Base-by-base conservation (phyloP, 2,888 invertebrate genomes). In the Epinotia demarniana region DNA sequence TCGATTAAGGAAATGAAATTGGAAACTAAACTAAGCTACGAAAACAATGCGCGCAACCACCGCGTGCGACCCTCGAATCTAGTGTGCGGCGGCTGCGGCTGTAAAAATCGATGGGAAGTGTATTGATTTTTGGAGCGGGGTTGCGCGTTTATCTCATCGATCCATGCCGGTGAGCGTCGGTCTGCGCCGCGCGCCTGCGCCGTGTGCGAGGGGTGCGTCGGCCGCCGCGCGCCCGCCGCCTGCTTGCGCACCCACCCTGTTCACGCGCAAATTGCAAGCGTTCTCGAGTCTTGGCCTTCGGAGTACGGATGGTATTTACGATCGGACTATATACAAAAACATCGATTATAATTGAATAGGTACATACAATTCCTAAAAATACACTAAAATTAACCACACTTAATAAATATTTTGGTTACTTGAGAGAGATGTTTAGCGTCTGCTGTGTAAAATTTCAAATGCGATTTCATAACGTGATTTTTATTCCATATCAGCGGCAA, bases 121-220 rank as follows among this genome's bases (percentile, higher is more conserved):
- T 96, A 96, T 96, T 96, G 96, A 96, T 96, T 95, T 94, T 94
- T 92, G 90, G 87, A 96, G 96, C 96, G 95, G 95, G 95, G 95
- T 95, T 95, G 95, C 95, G 95, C 96, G 95, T 96, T 96, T 96
- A 96, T 96, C 96, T 95, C 95, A 96, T 96, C 96, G 96, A 96
- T 96, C 93, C 90, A 90, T 84, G 87, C 83, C 81, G 81, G 87
- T 85, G 85, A 86, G 89, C 88, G 88, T 86, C 84, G 85, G 80
- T 79, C 76, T 73, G 78, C 79, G 79, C 78, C 79, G 80, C 81
- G 82, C 91, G 90, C 90, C 86, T 89, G 92, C 92, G 91, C 84
- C 90, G 83, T 87, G 83, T 85, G 80, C 80, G 83, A 84, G 87
- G 87, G 86, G 86, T 81, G 86, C 84, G 83, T 83, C 81, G 78